These are phyloP conservation scores for Cavia porcellus DNA, from an alignment of 2,113 vertebrate species.

Conservation along the genomic window DNA sequence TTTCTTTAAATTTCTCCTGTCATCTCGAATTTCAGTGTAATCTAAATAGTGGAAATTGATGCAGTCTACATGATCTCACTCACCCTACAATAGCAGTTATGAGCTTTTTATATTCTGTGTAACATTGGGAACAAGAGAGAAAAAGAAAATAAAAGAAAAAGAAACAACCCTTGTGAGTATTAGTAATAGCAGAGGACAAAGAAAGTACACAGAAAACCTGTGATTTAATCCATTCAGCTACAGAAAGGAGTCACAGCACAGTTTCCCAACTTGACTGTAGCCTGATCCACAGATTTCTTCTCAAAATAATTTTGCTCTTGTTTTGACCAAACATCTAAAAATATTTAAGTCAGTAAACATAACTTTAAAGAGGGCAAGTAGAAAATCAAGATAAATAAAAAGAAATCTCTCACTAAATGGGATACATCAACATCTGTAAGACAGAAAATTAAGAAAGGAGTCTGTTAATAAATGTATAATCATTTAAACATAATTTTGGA, in stretches of 20 bases:
- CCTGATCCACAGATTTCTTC: neutral
- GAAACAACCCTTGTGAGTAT: neutral
- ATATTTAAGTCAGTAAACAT: neutral
- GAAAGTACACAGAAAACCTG: neutral
- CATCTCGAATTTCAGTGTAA: neutral
- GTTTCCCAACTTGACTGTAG: neutral
- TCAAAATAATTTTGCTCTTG: neutral
- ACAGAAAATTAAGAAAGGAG: neutral
- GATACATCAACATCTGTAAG: neutral
- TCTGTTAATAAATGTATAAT: neutral
- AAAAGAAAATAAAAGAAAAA: neutral
- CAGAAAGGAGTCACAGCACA: neutral
- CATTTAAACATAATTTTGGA: neutral
- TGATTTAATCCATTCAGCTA: neutral
- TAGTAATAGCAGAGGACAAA: neutral
- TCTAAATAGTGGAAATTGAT: neutral
- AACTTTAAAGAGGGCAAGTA: neutral
- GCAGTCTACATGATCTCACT: neutral
- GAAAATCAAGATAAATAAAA: slow-evolving; percentile 14
- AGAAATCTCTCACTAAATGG: neutral
- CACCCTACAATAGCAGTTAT: neutral
- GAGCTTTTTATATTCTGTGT: neutral
- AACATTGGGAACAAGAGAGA: no score
- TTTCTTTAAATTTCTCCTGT: neutral
- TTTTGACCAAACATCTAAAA: neutral